Base-by-base conservation (phyloP, 2,113 vertebrate species). In the Macrotis lagotis region DNA sequence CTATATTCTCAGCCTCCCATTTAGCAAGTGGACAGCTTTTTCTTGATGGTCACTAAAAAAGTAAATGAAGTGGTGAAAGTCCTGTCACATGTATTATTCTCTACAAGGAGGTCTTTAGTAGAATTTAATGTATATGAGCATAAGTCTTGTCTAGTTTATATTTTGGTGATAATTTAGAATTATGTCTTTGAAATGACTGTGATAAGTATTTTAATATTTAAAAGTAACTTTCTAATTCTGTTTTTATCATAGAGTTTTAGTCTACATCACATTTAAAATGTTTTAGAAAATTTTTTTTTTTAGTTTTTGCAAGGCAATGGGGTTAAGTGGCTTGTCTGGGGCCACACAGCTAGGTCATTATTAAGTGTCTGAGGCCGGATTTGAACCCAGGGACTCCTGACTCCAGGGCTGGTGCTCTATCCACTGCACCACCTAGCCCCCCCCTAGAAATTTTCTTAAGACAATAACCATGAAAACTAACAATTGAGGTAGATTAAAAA, bases 131-230 rank as follows among this genome's bases (percentile, higher is more conserved):
- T 11, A 44, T 26, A 25, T 89, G 10, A 59, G 4, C 9, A 37
- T 24, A 94, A 94, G 19, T 88, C 94, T 95, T 6, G n/a, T 53
- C 26, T 7, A 50, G 26, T 88, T 93, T 88, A n/a, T 26, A 7
- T 91, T 96, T 50, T 53, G 31, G 44, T 88, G 12, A 92, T 53
- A 51, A 2, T 55, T 44, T 49, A 25, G 88, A 91, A 31, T 74
- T 90, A 25, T 83, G 19, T 0, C 24, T 92, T 93, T 93, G n/a
- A 88, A 16, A 91, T 89, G 50, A 51, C 92, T 89, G 47, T 53
- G 48, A 48, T 83, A 31, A 10, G 6, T 51, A 59, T 91, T 95
- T 92, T 92, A 96, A 92, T 52, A 89, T 90, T 90, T 19, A 44
- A 90, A 88, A 52, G n/a, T 90, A 90, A 88, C 93, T 90, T 92